Evolutionary conservation across 2,797 vertebrate species (phyloP), one percentile per base, ranked within the genome.

Genomic region (Coccyzus lansbergi): DNA sequence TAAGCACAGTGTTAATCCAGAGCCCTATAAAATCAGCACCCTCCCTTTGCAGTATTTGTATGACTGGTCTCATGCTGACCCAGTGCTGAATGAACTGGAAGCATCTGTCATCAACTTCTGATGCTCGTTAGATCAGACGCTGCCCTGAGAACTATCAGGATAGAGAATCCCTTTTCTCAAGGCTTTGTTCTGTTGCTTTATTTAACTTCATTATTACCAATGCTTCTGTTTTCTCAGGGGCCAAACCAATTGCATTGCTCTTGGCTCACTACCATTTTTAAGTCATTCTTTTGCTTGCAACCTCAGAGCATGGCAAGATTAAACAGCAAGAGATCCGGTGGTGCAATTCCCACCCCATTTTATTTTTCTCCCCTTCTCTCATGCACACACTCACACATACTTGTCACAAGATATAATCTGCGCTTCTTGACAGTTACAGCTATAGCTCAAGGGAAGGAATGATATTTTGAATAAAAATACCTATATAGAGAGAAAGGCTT

Each of bases 401-500:
- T 95, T 88, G 53, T 88, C 83, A 91, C 85, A 90, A 79, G 67
- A 91, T 90, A 36, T 86, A 95, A 95, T 92, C 90, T 94, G 83
- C 83, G 92, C 59, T 86, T 92, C 90, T 71, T 86, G 80, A 94
- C 93, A 96, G 80, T 82, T 93, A 94, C 48, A 94, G 82, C 90
- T 95, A 52, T 60, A 92, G 92, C 93, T 95, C 74, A 94, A 86
- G 78, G 83, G 67, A 93, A 81, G 44, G 51, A 93, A 93, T 94
- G 80, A 93, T 40, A 91, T 85, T 83, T 69, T 34, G 85, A 93
- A 95, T 86, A 95, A 90, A 92, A 95, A 91, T 72, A 95, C 19
- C 83, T 93, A 93, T 68, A 92, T 65, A 88, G 0, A 95, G 58
- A 91, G 62, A 91, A 76, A 86, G 63, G 33, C 53, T 92, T 92